Evolutionary conservation across 2,797 vertebrate species (phyloP), one percentile per base, ranked within the genome.

Genomic region (Periparus ater): DNA sequence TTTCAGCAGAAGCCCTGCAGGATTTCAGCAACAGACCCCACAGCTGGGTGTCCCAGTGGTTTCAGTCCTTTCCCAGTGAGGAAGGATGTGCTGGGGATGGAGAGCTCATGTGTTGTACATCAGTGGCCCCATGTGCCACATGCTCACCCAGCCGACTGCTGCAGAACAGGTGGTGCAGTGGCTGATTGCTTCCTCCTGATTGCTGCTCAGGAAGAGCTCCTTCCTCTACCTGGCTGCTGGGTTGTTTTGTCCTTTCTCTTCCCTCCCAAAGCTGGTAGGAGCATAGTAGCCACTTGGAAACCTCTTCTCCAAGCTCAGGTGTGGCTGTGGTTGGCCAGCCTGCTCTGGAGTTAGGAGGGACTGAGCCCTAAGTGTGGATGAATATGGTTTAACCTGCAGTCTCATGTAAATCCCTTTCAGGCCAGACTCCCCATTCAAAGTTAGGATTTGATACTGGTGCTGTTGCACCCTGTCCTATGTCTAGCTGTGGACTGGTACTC

Each of bases 401-500:
- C 26, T 85, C 27, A 7, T 16, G 36, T 66, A 71, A 89, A 77
- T 45, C 47, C 17, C n/a, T 70, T 65, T 66, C 79, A 58, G 62
- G 65, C 15, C 61, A 18, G n/a, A 66, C 42, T 11, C 38, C 27
- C 17, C 12, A 2, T 30, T 77, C 4, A 6, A 10, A 6, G 13
- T 36, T 19, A 38, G 75, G 67, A 25, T 87, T 71, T 79, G 36
- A 19, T 50, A n/a, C 44, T 1, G 0, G 36, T 51, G 36, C 40
- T 55, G 15, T 68, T 50, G n/a, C 9, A 29, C 11, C 16, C 40
- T 8, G 1, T 61, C 3, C 0, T 7, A 0, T 10, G 2, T 58
- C 19, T 22, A 16, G 21, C 60, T 55, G n/a, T 5, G 53, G 44
- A 40, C 25, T 58, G 7, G 53, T 19, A 8, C 22, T 73, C 11